phyloP scores from a whole-genome alignment of 2,113 vertebrate genomes.

The Burhinus bistriatus region DNA sequence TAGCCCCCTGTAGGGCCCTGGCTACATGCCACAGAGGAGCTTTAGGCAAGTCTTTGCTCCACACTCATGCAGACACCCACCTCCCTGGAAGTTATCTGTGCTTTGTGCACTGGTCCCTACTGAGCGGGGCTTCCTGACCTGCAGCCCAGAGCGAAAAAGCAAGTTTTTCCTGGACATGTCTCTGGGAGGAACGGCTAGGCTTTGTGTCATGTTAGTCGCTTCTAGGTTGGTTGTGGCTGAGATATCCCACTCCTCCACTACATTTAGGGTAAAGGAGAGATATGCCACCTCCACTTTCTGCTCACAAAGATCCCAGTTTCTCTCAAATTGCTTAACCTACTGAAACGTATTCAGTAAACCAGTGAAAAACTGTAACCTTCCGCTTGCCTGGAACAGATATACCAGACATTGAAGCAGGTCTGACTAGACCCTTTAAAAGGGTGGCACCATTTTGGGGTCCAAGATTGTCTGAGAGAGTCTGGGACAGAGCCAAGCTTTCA shows the following conservation, averaged over 20 bases:
- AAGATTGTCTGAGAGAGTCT: background rate
- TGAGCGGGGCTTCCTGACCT: background rate
- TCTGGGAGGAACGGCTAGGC: background rate
- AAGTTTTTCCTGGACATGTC: background rate
- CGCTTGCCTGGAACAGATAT: background rate
- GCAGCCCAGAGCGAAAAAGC: background rate
- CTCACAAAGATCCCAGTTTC: background rate
- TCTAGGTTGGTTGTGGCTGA: background rate
- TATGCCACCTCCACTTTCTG: background rate
- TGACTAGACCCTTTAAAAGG: background rate
- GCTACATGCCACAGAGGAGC: background rate
- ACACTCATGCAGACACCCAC: background rate
- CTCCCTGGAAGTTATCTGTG: rapidly evolving
- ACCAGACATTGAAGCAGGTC: background rate
- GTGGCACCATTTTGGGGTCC: background rate
- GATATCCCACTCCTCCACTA: background rate
- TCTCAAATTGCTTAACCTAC: background rate
- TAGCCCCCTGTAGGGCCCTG: background rate
- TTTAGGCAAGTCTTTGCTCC: background rate
- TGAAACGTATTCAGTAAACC: background rate
- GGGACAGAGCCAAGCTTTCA: background rate
- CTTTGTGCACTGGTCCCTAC: background rate
- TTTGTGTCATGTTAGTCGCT: background rate
- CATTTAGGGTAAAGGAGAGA: background rate
- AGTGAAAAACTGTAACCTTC: background rate